These are phyloP conservation scores for Onchidella celtica DNA, from an alignment of 2,888 invertebrate genomes.

Conservation along the genomic window DNA sequence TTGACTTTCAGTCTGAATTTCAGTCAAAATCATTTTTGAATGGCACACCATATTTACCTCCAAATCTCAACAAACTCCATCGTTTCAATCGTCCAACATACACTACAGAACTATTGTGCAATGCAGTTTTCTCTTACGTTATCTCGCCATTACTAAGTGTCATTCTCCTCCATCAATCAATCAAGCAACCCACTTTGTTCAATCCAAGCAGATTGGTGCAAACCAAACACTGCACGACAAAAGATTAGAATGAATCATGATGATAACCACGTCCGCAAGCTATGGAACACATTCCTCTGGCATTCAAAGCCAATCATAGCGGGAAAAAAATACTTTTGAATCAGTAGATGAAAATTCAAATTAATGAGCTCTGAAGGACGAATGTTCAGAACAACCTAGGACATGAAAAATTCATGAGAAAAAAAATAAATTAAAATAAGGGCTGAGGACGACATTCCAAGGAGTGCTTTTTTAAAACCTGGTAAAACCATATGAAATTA, in stretches of 20 bases:
- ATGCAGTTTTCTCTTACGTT: background rate
- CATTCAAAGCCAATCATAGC: too few relatives aligned
- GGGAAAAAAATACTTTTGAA: too few relatives aligned
- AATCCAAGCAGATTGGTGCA: too few relatives aligned
- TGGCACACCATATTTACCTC: background rate
- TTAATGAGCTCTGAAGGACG: too few relatives aligned
- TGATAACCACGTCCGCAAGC: background rate
- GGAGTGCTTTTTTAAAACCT: too few relatives aligned
- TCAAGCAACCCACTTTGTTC: constrained; percentile 42
- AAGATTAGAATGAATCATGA: background rate
- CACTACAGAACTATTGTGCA: background rate
- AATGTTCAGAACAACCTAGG: too few relatives aligned
- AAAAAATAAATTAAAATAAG: too few relatives aligned
- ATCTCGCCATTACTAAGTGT: background rate
- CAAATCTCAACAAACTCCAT: background rate
- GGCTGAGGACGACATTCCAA: too few relatives aligned
- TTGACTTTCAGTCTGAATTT: background rate
- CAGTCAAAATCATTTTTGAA: background rate
- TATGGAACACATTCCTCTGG: too few relatives aligned
- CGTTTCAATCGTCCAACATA: background rate
- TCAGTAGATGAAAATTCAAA: too few relatives aligned
- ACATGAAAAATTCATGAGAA: too few relatives aligned
- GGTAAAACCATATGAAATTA: too few relatives aligned
- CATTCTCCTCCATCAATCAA: constrained; percentile 12
- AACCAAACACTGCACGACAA: background rate